Evolutionary conservation across 2,888 invertebrate species (phyloP).

Genomic region (Parochlus steinenii): DNA sequence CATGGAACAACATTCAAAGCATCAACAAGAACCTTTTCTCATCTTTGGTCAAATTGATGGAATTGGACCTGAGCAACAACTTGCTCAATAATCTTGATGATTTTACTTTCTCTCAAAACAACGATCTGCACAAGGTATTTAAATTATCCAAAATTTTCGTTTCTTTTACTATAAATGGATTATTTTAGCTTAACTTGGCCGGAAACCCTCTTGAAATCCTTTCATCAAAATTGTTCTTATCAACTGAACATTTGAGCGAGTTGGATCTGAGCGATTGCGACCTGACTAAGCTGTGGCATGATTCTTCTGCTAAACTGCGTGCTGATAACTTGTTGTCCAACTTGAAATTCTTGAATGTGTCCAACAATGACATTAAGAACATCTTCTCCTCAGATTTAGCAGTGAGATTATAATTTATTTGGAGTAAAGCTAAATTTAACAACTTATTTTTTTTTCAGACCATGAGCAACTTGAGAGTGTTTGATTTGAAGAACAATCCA

Average conservation of each 20-base stretch:
- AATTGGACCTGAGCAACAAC: slow-evolving; percentile 58
- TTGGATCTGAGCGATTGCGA: slow-evolving; percentile 55
- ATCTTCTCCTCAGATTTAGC: slow-evolving; percentile 8
- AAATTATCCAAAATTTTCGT: not conserved
- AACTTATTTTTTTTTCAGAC: slow-evolving; percentile 17
- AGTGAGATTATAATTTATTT: slow-evolving; percentile 5
- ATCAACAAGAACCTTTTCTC: slow-evolving; percentile 38
- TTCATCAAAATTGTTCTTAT: slow-evolving; percentile 46
- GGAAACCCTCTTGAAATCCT: slow-evolving; percentile 53
- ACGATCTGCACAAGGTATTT: slow-evolving; percentile 35
- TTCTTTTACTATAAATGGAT: not conserved
- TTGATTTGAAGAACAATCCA: slow-evolving; percentile 44
- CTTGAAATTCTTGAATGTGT: slow-evolving; percentile 38
- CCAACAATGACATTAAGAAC: slow-evolving; percentile 20
- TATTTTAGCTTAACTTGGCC: slow-evolving; percentile 42
- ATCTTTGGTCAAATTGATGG: slow-evolving; percentile 39
- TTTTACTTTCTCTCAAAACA: slow-evolving; percentile 48
- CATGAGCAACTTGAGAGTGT: slow-evolving; percentile 29
- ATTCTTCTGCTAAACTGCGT: slow-evolving; percentile 31
- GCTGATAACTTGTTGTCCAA: slow-evolving; percentile 34
- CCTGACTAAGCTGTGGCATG: slow-evolving; percentile 47
- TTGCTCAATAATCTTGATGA: slow-evolving; percentile 41
- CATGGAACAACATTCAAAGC: slow-evolving; percentile 45
- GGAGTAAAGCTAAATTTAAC: no score
- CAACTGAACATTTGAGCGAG: slow-evolving; percentile 41